Conservation (phyloP, 2,113 vertebrate genomes). For the Phrynocephalus versicolor region DNA sequence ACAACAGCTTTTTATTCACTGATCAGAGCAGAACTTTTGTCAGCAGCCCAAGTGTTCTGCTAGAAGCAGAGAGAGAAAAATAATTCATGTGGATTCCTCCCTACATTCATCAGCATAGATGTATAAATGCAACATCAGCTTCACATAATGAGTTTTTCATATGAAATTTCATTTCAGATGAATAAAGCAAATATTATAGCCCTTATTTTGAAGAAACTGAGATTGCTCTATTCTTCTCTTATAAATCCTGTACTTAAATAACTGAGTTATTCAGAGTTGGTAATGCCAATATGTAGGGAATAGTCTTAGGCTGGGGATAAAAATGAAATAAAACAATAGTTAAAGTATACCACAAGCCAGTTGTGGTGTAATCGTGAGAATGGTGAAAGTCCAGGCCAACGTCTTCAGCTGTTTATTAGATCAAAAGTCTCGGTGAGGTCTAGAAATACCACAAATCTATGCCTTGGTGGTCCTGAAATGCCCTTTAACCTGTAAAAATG, state of each 20-base stretch:
- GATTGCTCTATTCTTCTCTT: conserved; percentile 32
- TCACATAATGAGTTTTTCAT: conserved; percentile 19
- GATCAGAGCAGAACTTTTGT: not conserved
- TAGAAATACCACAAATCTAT: not conserved
- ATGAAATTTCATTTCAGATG: conserved; percentile 15
- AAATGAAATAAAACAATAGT: not conserved
- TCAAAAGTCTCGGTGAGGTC: not conserved
- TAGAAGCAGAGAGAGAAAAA: not conserved
- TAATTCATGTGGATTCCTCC: not conserved
- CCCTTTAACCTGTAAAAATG: not conserved
- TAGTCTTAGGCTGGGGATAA: not conserved
- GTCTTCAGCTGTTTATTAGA: not conserved
- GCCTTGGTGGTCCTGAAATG: not conserved
- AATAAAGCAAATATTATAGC: conserved; percentile 25
- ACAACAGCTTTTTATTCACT: not conserved
- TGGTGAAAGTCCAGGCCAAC: not conserved
- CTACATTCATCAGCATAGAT: not conserved
- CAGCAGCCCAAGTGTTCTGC: not conserved
- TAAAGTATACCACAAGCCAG: too few relatives aligned
- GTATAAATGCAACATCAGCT: conserved; percentile 1
- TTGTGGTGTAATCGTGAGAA: too few relatives aligned
- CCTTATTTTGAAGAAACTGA: conserved; percentile 46
- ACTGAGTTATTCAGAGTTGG: conserved; percentile 32
- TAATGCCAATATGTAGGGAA: not conserved
- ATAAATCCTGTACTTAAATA: not conserved